Conservation (phyloP, 1,140 invertebrate genomes). For the Brachionus rubens region DNA sequence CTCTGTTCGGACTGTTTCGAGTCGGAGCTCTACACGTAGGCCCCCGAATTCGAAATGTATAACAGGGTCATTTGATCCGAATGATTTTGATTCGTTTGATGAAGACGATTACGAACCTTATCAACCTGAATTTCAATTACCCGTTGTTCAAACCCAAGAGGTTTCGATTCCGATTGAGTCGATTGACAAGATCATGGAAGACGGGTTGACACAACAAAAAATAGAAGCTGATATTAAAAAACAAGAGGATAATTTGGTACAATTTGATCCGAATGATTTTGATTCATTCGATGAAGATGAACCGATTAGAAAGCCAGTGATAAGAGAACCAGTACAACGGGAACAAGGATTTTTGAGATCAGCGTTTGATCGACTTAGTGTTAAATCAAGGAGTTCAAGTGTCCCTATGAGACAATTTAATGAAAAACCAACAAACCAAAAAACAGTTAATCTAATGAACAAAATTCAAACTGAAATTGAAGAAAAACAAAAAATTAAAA, state of each 20-base stretch:
- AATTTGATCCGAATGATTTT: conserved; percentile 45
- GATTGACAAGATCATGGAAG: background rate
- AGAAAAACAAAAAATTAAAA: conserved; percentile 30
- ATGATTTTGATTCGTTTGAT: conserved; percentile 43
- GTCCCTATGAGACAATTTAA: conserved; percentile 1
- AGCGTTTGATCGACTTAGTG: conserved; percentile 26
- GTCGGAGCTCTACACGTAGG: background rate
- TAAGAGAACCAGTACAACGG: no score
- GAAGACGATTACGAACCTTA: conserved; percentile 7
- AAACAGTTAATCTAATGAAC: conserved; percentile 32
- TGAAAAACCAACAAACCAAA: conserved; percentile 22
- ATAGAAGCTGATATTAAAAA: conserved; percentile 4
- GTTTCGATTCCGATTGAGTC: background rate
- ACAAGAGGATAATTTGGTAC: conserved; percentile 12
- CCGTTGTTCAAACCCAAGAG: background rate
- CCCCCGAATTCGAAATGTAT: background rate
- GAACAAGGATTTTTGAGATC: background rate
- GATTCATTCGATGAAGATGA: conserved; percentile 40
- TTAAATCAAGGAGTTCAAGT: conserved; percentile 16
- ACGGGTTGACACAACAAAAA: background rate
- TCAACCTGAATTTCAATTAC: no score
- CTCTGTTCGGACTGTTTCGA: background rate
- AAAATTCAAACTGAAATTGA: conserved; percentile 26
- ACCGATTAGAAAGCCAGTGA: background rate
- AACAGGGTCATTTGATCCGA: conserved; percentile 27